These are phyloP conservation scores for Drosophila multiciliata DNA, from an alignment of 2,888 invertebrate species.

Conservation along the genomic window DNA sequence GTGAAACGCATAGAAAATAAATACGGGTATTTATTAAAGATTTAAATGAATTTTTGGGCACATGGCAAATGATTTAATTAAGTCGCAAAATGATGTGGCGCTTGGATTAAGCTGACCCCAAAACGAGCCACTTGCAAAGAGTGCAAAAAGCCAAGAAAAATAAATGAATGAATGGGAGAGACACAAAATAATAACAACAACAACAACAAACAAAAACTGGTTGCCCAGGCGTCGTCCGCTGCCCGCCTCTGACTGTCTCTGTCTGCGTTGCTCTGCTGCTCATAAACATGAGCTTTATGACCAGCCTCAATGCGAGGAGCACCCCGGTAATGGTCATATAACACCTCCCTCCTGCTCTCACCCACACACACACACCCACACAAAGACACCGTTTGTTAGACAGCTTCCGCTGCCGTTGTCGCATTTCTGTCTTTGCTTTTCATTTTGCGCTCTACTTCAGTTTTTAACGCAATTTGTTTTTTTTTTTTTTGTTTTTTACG, in stretches of 20 bases:
- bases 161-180: constrained; percentile 43
- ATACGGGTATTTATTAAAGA: constrained; percentile 17
- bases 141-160: constrained; percentile 32
- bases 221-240: constrained; percentile 43
- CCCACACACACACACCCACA: constrained; percentile 22
- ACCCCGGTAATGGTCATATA: constrained; percentile 40
- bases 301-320: constrained; percentile 67
- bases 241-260: constrained; percentile 17
- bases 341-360: constrained; percentile 17
- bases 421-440: constrained; percentile 50
- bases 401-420: constrained; percentile 63
- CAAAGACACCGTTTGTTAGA: constrained; percentile 58
- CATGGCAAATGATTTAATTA: constrained; percentile 70
- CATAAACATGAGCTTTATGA: constrained; percentile 69
- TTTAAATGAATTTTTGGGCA: constrained; percentile 31
- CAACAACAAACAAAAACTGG: constrained; percentile 53
- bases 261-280: constrained; percentile 36
- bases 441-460: constrained; percentile 62
- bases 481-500: constrained; percentile 32
- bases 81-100: constrained; percentile 62
- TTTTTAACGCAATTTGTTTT: constrained; percentile 54
- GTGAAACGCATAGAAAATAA: constrained; percentile 20
- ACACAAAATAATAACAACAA: constrained; percentile 20
- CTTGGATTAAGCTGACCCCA: constrained; percentile 69
- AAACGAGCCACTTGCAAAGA: constrained; percentile 51